These are phyloP conservation scores for Helicolenus hilgendorfi DNA, from an alignment of 2,797 vertebrate species.

Conservation along the genomic window DNA sequence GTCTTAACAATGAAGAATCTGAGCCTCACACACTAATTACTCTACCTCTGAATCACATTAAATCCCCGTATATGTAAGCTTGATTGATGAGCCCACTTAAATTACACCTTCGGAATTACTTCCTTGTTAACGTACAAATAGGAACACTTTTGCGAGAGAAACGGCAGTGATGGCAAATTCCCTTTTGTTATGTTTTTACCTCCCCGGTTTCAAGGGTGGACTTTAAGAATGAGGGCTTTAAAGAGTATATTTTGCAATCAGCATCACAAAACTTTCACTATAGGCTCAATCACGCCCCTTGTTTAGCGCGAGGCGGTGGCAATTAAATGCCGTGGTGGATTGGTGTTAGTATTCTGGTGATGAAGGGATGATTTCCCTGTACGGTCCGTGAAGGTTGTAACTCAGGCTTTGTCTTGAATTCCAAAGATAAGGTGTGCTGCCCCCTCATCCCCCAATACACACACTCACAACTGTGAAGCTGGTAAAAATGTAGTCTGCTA, in stretches of 20 bases:
- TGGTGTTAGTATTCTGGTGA: slow-evolving; percentile 62
- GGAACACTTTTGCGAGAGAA: slow-evolving; percentile 56
- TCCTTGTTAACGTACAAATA: slow-evolving; percentile 81
- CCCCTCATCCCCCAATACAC: not conserved
- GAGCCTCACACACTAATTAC: slow-evolving; percentile 40
- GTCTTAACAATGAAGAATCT: slow-evolving; percentile 17
- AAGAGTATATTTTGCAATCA: slow-evolving; percentile 66
- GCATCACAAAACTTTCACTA: slow-evolving; percentile 59
- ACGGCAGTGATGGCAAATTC: slow-evolving; percentile 54
- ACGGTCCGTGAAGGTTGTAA: slow-evolving; percentile 44
- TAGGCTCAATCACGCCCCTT: slow-evolving; percentile 79
- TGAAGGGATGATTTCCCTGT: slow-evolving; percentile 51
- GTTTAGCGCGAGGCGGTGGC: slow-evolving; percentile 55
- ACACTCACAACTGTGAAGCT: not conserved
- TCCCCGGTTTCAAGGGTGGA: slow-evolving; percentile 59
- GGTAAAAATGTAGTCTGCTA: slow-evolving; percentile 31
- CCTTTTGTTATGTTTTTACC: slow-evolving; percentile 63
- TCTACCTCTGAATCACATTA: slow-evolving; percentile 39
- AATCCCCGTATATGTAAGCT: slow-evolving; percentile 46
- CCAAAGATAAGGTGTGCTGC: slow-evolving; percentile 37
- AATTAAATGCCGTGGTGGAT: slow-evolving; percentile 67
- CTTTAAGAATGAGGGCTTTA: slow-evolving; percentile 44
- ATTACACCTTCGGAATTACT: slow-evolving; percentile 69
- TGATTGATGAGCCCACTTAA: slow-evolving; percentile 59
- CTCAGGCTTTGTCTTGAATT: slow-evolving; percentile 60